These are phyloP conservation scores for Macrobrachium rosenbergii DNA, from an alignment of 1,140 invertebrate species.

Conservation along the genomic window DNA sequence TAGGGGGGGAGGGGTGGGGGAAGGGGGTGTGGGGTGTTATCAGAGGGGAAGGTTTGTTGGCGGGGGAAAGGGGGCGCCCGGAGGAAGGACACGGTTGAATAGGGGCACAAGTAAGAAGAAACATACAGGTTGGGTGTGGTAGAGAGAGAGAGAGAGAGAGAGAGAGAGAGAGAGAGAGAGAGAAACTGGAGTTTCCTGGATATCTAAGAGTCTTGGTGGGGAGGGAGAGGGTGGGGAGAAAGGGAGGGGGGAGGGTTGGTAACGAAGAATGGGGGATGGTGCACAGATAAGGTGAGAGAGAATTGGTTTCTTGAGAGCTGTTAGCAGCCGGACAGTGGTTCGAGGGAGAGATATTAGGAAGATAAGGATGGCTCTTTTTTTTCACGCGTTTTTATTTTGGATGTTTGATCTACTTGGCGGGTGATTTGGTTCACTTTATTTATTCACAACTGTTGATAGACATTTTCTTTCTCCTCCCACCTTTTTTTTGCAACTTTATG, in stretches of 20 bases:
- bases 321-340: too few species aligned
- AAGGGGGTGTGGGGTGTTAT: neutral
- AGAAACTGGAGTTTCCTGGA: neutral
- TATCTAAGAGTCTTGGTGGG: neutral
- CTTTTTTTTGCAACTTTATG: too few species aligned
- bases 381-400: too few species aligned
- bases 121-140: neutral
- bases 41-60: neutral
- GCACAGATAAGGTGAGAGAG: neutral
- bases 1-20: constrained; percentile 11
- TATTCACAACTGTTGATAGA: too few species aligned
- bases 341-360: too few species aligned
- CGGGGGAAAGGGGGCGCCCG: too few species aligned
- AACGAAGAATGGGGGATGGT: neutral
- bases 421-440: too few species aligned
- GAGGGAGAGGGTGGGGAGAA: neutral
- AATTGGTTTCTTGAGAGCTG: too few species aligned
- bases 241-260: neutral
- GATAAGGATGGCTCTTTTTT: too few species aligned
- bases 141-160: neutral
- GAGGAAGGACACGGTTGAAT: neutral
- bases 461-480: too few species aligned
- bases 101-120: neutral
- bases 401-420: too few species aligned
- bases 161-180: neutral